These are phyloP conservation scores for Labrus mixtus DNA, from an alignment of 2,113 vertebrate species.

Conservation along the genomic window DNA sequence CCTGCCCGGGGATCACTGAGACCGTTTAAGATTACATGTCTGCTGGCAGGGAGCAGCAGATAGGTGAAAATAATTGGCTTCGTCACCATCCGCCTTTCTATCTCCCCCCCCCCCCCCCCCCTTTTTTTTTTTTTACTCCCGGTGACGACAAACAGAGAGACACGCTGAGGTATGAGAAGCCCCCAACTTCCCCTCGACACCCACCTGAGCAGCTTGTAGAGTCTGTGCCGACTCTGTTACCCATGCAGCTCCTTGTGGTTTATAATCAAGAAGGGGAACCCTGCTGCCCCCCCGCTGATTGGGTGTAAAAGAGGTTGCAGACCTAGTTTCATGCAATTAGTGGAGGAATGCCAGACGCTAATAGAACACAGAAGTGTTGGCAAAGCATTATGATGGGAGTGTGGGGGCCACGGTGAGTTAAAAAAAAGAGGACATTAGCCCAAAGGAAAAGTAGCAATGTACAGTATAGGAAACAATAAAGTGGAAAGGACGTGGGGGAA, in stretches of 20 bases:
- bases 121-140: constrained; percentile 37
- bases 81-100: constrained; percentile 52
- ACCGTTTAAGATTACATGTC: constrained; percentile 80
- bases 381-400: constrained; percentile 68
- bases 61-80: constrained; percentile 85
- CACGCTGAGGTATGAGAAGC: constrained; percentile 46
- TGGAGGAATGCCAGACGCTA: constrained; percentile 76
- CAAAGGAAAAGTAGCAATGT: constrained; percentile 55
- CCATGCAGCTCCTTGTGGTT: constrained; percentile 44
- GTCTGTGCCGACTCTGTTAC: constrained; percentile 35
- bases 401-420: constrained; percentile 53
- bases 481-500: constrained; percentile 61
- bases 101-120: constrained; percentile 14
- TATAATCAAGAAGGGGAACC: constrained; percentile 73
- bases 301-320: constrained; percentile 78
- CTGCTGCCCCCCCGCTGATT: constrained; percentile 69
- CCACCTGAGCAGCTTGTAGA: constrained; percentile 49
- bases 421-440: constrained; percentile 60
- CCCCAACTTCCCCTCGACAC: constrained; percentile 36
- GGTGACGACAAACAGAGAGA: constrained; percentile 58
- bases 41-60: constrained; percentile 73
- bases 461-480: constrained; percentile 64
- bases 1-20: constrained; percentile 75
- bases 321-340: constrained; percentile 81
- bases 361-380: constrained; percentile 75